These are phyloP conservation scores for Mungos mungo DNA, from an alignment of 2,113 vertebrate genomes.

Conservation along the genomic window DNA sequence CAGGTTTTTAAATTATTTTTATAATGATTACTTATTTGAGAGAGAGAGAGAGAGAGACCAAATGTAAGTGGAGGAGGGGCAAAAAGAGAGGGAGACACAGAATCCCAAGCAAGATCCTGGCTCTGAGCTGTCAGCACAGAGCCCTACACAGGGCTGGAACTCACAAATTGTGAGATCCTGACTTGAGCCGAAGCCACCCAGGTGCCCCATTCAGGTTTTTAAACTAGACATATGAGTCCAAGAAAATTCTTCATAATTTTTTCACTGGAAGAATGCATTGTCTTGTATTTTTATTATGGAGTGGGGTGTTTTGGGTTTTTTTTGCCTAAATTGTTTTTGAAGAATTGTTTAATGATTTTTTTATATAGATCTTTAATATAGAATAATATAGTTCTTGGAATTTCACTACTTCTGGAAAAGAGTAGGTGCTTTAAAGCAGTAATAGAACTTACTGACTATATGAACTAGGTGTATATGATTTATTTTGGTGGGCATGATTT, in stretches of 20 bases:
- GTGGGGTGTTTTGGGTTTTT: background rate
- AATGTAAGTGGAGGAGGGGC: too few relatives aligned
- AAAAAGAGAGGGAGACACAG: too few relatives aligned
- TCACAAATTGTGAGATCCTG: too few relatives aligned
- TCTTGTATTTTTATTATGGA: conserved; percentile 13
- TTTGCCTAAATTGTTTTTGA: background rate
- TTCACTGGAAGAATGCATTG: background rate
- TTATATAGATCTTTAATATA: background rate
- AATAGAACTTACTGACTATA: background rate
- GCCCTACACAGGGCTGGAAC: too few relatives aligned
- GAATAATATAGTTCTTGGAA: background rate
- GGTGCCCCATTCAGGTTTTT: background rate
- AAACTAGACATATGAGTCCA: background rate
- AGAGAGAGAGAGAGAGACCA: too few relatives aligned
- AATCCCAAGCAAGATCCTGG: too few relatives aligned
- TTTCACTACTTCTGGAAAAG: conserved; percentile 1
- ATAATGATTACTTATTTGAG: too few relatives aligned
- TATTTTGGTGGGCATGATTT: background rate
- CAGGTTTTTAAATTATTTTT: background rate
- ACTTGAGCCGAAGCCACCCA: too few relatives aligned
- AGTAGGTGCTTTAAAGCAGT: background rate
- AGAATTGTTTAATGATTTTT: background rate
- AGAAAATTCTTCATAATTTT: background rate
- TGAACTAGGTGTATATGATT: background rate
- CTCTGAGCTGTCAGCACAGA: too few relatives aligned